These are phyloP conservation scores for Varanus salvator DNA, from an alignment of 2,113 vertebrate species.

Conservation along the genomic window DNA sequence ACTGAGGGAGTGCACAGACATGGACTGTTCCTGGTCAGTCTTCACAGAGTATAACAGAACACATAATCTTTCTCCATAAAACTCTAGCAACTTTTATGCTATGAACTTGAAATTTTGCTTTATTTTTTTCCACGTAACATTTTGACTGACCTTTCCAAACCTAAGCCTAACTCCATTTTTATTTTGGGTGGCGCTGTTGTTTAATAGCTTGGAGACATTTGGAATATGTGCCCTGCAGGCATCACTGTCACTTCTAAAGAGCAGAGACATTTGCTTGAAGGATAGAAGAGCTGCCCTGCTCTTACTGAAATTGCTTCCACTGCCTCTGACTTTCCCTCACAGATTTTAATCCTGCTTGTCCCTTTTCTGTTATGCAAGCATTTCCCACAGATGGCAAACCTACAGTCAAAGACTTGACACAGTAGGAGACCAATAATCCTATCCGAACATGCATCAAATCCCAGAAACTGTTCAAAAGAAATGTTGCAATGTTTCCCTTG, in stretches of 20 bases:
- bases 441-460: conserved; percentile 38
- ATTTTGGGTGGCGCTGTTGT: background rate
- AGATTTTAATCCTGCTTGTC: conserved; percentile 48
- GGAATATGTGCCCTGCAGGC: conserved; percentile 3
- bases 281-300: conserved; percentile 31
- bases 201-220: background rate
- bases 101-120: background rate
- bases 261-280: conserved; percentile 24
- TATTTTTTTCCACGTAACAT: background rate
- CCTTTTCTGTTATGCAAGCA: conserved; percentile 31
- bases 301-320: conserved; percentile 54
- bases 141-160: background rate
- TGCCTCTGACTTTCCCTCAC: conserved; percentile 64
- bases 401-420: conserved; percentile 46
- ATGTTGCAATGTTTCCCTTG: conserved; percentile 30
- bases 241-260: conserved; percentile 42
- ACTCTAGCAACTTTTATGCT: background rate
- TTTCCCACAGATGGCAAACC: conserved; percentile 58
- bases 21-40: too few relatives aligned
- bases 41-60: background rate
- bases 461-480: conserved; percentile 35
- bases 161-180: background rate
- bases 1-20: background rate
- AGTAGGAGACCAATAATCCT: conserved; percentile 57
- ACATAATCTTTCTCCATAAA: background rate